These are phyloP conservation scores for Montifringilla adamsi DNA, from an alignment of 2,113 vertebrate species.

Conservation along the genomic window DNA sequence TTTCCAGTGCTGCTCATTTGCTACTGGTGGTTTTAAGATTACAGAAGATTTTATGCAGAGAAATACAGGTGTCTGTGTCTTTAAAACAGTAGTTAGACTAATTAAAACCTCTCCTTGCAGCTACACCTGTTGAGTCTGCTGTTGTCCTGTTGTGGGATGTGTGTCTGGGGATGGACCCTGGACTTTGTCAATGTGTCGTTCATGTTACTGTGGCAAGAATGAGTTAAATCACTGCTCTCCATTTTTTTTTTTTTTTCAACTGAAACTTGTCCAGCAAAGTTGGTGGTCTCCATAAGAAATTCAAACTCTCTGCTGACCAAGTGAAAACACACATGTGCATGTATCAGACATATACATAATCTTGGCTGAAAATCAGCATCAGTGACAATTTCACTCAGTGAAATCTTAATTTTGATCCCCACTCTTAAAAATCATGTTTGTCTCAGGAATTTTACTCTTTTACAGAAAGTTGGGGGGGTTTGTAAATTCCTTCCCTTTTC, in stretches of 20 bases:
- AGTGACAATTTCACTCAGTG: constrained; percentile 61
- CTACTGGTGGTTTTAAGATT: not conserved
- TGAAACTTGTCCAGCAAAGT: constrained; percentile 63
- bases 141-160: not conserved
- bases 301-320: constrained; percentile 67
- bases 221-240: constrained; percentile 42
- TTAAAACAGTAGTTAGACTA: not conserved
- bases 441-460: constrained; percentile 6
- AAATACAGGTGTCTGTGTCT: not conserved
- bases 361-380: constrained; percentile 49
- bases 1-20: not conserved
- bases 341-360: constrained; percentile 49
- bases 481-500: not conserved
- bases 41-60: not conserved
- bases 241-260: not conserved
- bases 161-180: not conserved
- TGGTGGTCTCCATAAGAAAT: constrained; percentile 68
- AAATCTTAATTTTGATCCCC: constrained; percentile 42
- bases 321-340: constrained; percentile 67
- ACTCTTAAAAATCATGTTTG: constrained; percentile 22
- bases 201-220: not conserved
- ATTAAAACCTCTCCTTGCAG: not conserved
- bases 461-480: not conserved
- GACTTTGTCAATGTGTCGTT: fast-evolving
- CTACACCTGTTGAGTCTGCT: not conserved